A percentile compares a stretch with the other conserved stretches of the same genome.
These are phyloP conservation scores for Acanthisitta chloris DNA, from an alignment of 2,113 vertebrate genomes.

Conservation along the genomic window DNA sequence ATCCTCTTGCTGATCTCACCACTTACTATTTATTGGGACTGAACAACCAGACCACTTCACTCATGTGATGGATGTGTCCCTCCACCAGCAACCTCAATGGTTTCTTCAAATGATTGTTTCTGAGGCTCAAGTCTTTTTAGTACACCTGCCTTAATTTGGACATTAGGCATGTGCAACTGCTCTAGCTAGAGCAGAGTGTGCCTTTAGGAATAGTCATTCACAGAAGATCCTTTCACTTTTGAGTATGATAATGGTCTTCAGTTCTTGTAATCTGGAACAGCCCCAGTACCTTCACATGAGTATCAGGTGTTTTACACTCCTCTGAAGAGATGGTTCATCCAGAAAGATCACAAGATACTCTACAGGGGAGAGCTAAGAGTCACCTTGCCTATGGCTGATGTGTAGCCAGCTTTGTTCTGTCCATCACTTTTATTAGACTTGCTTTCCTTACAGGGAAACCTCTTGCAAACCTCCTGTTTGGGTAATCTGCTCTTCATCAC, in stretches of 20 bases:
- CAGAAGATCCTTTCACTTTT: background rate
- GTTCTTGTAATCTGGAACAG: background rate
- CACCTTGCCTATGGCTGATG: background rate
- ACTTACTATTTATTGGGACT: background rate
- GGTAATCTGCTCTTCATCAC: constrained; percentile 51
- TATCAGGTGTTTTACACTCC: background rate
- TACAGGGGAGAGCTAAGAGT: background rate
- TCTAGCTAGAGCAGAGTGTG: background rate
- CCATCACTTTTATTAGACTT: constrained; percentile 37
- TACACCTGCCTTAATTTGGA: background rate
- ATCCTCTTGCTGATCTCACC: background rate
- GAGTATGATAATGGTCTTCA: background rate
- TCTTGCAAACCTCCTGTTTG: background rate
- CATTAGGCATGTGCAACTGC: background rate
- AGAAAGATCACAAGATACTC: background rate
- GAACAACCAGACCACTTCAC: background rate
- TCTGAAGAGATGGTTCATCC: background rate
- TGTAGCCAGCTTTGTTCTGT: background rate
- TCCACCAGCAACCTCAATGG: background rate
- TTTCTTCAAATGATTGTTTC: background rate
- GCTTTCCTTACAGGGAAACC: background rate
- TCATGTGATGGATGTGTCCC: background rate
- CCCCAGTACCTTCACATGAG: background rate
- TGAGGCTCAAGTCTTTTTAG: background rate
- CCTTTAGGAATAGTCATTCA: background rate